Base-by-base conservation (phyloP, 2,888 invertebrate species). In the Amblyjoppa fuscipennis region DNA sequence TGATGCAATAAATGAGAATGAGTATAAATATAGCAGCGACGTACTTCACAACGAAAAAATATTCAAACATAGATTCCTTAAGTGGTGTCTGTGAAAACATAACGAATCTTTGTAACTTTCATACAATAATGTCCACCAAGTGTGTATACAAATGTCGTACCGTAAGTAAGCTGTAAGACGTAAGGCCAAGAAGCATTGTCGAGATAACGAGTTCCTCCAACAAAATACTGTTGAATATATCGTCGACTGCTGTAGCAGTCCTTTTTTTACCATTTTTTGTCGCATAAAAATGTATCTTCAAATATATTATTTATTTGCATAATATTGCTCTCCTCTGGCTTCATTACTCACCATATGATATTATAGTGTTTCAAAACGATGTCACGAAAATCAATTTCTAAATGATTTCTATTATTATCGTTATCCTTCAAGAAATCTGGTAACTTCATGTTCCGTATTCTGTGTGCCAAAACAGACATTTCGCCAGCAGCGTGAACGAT, bases 1-100 rank as follows among this genome's bases (percentile, higher is more conserved):
- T 81, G 41, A 89, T 66, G 51, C 90, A 90, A 41, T 89, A 88
- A 25, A 83, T 86, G 31, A 76, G 88, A 1, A 89, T 78, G 69
- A 88, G 73, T 45, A 85, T 51, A 1, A 87, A 41, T 28, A 89
- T 53, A 13, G 86, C 75, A 6, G 68, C 9, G 5, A 73, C 76
- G 53, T 86, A 88, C 59, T 68, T 69, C 28, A 20, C 20, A 13
- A 69, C 59, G 13, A 75, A 69, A 28, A 69, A 41, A 69, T 31
- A 68, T 49, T 59, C 74, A 49, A 45, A 75, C 68, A 34, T 20
- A 5, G 77, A 68, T 68, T 45, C 31, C 56, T 25, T 69, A 13
- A 53, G 25, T 13, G 68, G 28, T 49, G 59, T 74, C 81, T 45
- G 74, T 7, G 41, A n/a, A 77, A 3, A 28, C 20, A 20, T n/a